Conservation (phyloP, 2,797 vertebrate species). For the Fistularia tabacaria region DNA sequence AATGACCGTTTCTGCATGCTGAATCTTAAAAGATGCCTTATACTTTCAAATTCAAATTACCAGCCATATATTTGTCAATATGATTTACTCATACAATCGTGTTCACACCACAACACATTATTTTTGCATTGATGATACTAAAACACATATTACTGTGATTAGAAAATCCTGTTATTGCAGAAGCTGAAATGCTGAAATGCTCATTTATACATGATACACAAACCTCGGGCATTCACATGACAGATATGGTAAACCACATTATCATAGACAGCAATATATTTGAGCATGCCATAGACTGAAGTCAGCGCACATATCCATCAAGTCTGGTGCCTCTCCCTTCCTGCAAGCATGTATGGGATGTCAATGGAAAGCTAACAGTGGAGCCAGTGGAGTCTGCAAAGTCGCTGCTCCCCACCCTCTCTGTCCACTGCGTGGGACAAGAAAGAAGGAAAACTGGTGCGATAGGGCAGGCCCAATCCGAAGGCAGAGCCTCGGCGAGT, state of each 20-base stretch:
- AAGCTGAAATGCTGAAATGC: too few relatives aligned
- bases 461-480: constrained; percentile 47
- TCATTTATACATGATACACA: too few relatives aligned
- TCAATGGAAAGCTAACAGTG: constrained; percentile 63
- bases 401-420: constrained; percentile 62
- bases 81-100: too few relatives aligned
- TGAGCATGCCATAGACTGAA: constrained; percentile 4
- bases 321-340: constrained; percentile 37
- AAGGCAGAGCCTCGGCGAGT: constrained; percentile 4
- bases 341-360: constrained; percentile 47
- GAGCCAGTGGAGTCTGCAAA: constrained; percentile 50
- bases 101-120: too few relatives aligned
- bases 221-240: background rate
- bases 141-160: too few relatives aligned
- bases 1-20: too few relatives aligned
- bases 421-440: constrained; percentile 62
- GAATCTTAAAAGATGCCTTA: too few relatives aligned
- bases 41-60: too few relatives aligned
- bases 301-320: constrained; percentile 54
- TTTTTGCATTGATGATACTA: too few relatives aligned
- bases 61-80: too few relatives aligned
- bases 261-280: constrained; percentile 16
- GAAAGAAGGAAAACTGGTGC: constrained; percentile 44
- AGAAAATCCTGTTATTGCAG: too few relatives aligned
- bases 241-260: background rate